Evolutionary conservation across 1,140 invertebrate species (phyloP).

Genomic region (Calephelis nemesis): DNA sequence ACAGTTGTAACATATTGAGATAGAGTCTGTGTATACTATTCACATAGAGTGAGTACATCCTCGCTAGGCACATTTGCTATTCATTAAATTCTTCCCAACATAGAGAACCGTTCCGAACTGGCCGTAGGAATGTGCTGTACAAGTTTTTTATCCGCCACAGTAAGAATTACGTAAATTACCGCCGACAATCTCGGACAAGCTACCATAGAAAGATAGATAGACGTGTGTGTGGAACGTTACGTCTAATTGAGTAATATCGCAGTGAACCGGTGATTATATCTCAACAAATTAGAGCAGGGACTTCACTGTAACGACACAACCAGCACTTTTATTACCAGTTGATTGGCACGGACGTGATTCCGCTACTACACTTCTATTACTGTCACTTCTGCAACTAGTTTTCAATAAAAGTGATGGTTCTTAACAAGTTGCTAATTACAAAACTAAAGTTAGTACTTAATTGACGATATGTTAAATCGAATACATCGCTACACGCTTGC

Average conservation of each 20-base stretch:
- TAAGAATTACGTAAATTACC: constrained; percentile 51
- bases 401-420: constrained; percentile 40
- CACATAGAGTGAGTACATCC: background rate
- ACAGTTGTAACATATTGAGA: no score
- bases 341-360: constrained; percentile 29
- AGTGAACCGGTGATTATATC: constrained; percentile 12
- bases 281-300: constrained; percentile 9
- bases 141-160: constrained; percentile 40
- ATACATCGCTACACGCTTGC: no score
- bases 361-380: constrained; percentile 22
- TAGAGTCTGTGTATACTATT: background rate
- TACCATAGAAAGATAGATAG: constrained; percentile 12
- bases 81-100: constrained; percentile 63
- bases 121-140: constrained; percentile 40
- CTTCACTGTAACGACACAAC: constrained; percentile 16
- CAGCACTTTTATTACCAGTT: constrained; percentile 25
- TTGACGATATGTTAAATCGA: no score
- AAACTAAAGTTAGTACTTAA: background rate
- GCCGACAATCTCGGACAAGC: constrained; percentile 11
- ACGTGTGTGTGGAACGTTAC: background rate
- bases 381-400: constrained; percentile 28
- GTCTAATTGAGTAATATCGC: constrained; percentile 10
- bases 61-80: constrained; percentile 54
- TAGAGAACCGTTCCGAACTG: constrained; percentile 54
- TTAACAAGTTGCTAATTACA: constrained; percentile 3